Evolutionary conservation across 2,113 vertebrate genomes (phyloP), one percentile per base, ranked within the genome.

Genomic region (Typhlomys cinereus): DNA sequence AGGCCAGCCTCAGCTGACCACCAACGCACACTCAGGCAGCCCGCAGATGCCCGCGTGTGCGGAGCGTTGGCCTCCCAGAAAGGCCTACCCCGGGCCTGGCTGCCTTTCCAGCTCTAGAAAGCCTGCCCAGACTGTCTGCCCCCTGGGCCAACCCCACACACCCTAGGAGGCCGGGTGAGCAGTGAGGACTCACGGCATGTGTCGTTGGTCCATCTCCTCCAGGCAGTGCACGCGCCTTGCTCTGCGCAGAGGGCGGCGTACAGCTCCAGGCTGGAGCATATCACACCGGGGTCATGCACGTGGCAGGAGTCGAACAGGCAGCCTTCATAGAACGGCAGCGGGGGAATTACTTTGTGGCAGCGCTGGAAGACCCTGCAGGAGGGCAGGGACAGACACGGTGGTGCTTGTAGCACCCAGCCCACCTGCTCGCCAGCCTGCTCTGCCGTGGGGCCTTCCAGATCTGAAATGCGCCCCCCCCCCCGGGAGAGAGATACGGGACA

Each of bases 231-330:
- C 39, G 98, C 12, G 25, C 98, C 98, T 46, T 79, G 94, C 5
- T 94, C 46, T 3, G 98, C 95, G 12, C 99, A 99, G 70, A 98
- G 97, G 0, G 98, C 89, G 14, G 99, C 98, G 0, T 99, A 99
- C 0, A 98, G 97, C 97, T 99, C 98, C 90, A 99, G 95, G 85
- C 97, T 97, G 10, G 98, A 97, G 89, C 99, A 99, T 64, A 94
- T 93, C 69, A 97, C 88, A 0, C 27, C 81, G 8, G 5, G 0
- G 14, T 96, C 36, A 0, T 1, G 25, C 57, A 92, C 39, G 4
- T 96, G 95, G 90, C 99, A 99, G 12, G 83, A 85, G 70, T 99
- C 98, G 8, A 92, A 96, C 29, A 64, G 13, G 36, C 99, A 99
- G 76, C 98, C 97, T n/a, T 96, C 50, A 31, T 97, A 95, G 92